phyloP scores from a whole-genome alignment of 2,797 vertebrate genomes.

The Molossus alvarezi region DNA sequence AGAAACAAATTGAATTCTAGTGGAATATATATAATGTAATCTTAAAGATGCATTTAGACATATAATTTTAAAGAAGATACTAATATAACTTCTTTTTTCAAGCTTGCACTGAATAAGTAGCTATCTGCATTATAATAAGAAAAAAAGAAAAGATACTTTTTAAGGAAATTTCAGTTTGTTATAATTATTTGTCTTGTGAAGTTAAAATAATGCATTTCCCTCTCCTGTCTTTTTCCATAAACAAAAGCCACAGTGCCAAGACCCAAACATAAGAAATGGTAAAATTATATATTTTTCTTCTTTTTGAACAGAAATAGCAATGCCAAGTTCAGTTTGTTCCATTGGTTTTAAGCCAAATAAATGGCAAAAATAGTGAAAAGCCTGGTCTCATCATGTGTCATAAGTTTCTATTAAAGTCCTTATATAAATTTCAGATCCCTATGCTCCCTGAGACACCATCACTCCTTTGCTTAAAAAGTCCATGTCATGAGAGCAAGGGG shows the following conservation, averaged over 20 bases:
- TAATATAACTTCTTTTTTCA: slow-evolving; percentile 36
- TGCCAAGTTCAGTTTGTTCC: slow-evolving; percentile 87
- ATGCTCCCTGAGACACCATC: neutral
- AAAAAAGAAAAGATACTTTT: slow-evolving; percentile 60
- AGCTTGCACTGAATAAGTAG: slow-evolving; percentile 13
- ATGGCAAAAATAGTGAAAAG: slow-evolving; percentile 82
- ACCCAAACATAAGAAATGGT: slow-evolving; percentile 79
- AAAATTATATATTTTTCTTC: slow-evolving; percentile 82
- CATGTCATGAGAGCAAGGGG: neutral
- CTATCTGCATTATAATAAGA: slow-evolving; percentile 9
- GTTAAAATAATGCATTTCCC: slow-evolving; percentile 81
- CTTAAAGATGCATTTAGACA: neutral
- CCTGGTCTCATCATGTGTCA: slow-evolving; percentile 75
- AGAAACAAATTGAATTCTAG: slow-evolving; percentile 1
- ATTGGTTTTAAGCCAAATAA: slow-evolving; percentile 80
- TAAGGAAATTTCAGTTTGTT: slow-evolving; percentile 74
- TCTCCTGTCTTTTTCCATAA: slow-evolving; percentile 84
- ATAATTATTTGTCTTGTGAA: slow-evolving; percentile 81
- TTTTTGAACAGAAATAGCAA: slow-evolving; percentile 84
- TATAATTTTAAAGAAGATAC: neutral
- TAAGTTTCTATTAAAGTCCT: slow-evolving; percentile 78
- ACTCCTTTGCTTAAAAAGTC: neutral
- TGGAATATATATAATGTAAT: neutral
- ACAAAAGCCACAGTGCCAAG: slow-evolving; percentile 82
- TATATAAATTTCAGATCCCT: slow-evolving; percentile 75